Base-by-base conservation (phyloP, 2,888 invertebrate species). In the Cheilosia scutellata region DNA sequence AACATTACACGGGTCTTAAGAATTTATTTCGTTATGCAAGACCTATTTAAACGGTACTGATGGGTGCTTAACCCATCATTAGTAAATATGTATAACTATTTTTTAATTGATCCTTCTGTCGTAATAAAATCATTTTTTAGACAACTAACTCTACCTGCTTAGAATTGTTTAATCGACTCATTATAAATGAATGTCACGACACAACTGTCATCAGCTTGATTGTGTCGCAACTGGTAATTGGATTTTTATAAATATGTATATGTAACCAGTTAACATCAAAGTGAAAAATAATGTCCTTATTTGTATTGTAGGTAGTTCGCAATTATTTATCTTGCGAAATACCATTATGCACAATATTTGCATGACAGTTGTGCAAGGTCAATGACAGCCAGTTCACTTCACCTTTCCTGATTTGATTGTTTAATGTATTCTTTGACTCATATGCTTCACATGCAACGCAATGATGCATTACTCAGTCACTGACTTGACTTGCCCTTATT, bases 151-250 rank as follows among this genome's bases (percentile, higher is more conserved):
- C 37, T 58, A 72, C 60, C 58, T 60, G 37, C 11, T 37, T 16
- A 2, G 71, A 58, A 70, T 58, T 58, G 11, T n/a, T 49, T 72
- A 72, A 72, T 33, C 20, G 40, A 20, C 37, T 72, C 71, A 72
- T 72, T 62, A 40, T 20, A 13, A 60, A 60, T 60, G 37, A 60
- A 37, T 40, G 51, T 60, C 71, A 72, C 60, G 60, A 72, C 60
- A 42, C 13, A 16, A 7, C 42, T 7, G 42, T 16, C 55, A 68
- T 20, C 27, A 47, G 3, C 27, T 44, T 9, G 16, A 20, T 3
- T 7, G 47, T 44, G 42, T 47, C 33, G 13, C 29, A 29, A 72
- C 37, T 72, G 60, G 7, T 60, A 60, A 29, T 72, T 60, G 4
- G 29, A 72, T 49, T 60, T 37, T 42, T 51, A 58, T 60, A 60